These are phyloP conservation scores for Camelus dromedarius DNA, from an alignment of 2,113 vertebrate species.

Conservation along the genomic window DNA sequence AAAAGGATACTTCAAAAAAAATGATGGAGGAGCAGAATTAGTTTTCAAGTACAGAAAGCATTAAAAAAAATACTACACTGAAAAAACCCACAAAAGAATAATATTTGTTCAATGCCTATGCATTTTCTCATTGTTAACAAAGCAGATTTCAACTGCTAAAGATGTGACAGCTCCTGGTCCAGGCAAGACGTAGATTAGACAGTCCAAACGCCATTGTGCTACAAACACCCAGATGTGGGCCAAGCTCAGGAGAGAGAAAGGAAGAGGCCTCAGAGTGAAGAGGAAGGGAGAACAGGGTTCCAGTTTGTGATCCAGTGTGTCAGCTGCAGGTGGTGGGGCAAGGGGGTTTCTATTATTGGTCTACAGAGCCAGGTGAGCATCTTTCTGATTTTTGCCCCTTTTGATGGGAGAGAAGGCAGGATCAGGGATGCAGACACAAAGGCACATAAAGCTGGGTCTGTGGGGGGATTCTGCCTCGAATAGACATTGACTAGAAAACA, in stretches of 20 bases:
- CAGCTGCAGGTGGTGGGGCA: neutral
- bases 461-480: no score
- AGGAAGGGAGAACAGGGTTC: neutral
- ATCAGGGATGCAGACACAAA: neutral
- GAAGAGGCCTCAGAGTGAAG: neutral
- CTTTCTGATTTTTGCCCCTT: neutral
- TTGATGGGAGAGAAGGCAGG: neutral
- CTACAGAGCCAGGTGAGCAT: neutral
- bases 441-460: neutral
- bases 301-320: neutral
- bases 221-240: neutral
- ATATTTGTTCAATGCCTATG: neutral
- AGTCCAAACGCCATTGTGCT: neutral
- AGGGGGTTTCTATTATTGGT: neutral
- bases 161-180: neutral
- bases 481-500: neutral
- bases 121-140: neutral
- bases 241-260: neutral
- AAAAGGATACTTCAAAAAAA: neutral
- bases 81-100: neutral
- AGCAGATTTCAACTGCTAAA: no score
- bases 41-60: neutral
- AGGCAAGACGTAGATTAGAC: neutral
- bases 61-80: neutral
- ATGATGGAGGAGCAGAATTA: neutral